Conservation (phyloP, 2,888 invertebrate genomes). For the Ernsta delagoae region DNA sequence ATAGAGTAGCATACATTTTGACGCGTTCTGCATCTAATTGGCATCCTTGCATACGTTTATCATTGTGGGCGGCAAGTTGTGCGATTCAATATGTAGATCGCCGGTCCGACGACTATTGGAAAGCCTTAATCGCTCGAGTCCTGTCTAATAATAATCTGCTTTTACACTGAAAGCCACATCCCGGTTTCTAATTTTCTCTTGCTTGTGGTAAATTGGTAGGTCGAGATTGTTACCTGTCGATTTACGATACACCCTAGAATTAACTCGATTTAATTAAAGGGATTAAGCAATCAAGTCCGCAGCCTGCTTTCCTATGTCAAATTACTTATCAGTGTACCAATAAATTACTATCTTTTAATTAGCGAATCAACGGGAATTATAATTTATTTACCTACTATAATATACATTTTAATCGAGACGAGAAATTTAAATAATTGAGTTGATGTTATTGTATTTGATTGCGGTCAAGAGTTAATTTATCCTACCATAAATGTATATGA, state of each 20-base stretch:
- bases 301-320: conserved; percentile 12
- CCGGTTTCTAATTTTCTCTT: conserved; percentile 69
- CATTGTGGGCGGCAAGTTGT: conserved; percentile 49
- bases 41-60: conserved; percentile 74
- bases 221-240: conserved; percentile 52
- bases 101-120: conserved; percentile 59
- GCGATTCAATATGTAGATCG: conserved; percentile 60
- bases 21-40: conserved; percentile 73
- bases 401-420: conserved; percentile 6
- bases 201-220: conserved; percentile 44
- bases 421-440: conserved; percentile 24
- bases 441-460: conserved; percentile 24
- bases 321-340: background rate
- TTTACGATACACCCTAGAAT: conserved; percentile 48
- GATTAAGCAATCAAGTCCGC: conserved; percentile 26
- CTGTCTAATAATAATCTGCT: conserved; percentile 62
- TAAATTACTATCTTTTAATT: conserved; percentile 9
- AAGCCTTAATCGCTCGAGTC: conserved; percentile 63
- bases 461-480: conserved; percentile 21
- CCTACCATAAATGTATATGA: conserved; percentile 5
- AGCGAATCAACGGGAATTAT: background rate
- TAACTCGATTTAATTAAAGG: conserved; percentile 41
- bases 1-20: conserved; percentile 47
- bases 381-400: background rate
- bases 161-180: conserved; percentile 67